Percentiles rank a stretch among this genome's conserved stretches.
Evolutionary conservation across 2,797 vertebrate species (phyloP).

Genomic region (Arnoldichthys spilopterus): DNA sequence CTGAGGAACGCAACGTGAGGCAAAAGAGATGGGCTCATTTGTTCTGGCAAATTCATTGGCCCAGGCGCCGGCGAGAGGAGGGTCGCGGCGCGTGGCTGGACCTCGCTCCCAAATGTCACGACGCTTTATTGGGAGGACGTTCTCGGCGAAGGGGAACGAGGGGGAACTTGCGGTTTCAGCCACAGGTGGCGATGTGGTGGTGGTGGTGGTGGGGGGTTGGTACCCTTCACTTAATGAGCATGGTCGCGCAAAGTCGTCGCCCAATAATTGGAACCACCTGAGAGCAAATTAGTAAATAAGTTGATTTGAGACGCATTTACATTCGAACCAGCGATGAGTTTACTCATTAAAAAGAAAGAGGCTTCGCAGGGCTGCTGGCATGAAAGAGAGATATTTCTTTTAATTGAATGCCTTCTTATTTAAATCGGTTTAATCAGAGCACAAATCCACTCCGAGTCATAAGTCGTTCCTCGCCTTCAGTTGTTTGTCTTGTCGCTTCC

Average conservation of each 20-base stretch:
- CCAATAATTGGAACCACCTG: constrained; percentile 26
- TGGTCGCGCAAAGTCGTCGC: neutral
- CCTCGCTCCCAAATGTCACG: constrained; percentile 31
- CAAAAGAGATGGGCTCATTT: constrained; percentile 21
- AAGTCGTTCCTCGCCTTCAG: constrained; percentile 14
- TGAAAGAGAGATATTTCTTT: neutral
- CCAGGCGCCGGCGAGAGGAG: neutral
- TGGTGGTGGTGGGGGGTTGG: too few relatives aligned
- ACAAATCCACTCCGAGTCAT: neutral
- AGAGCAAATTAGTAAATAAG: constrained; percentile 20
- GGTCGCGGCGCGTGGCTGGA: constrained; percentile 9
- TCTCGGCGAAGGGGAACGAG: neutral
- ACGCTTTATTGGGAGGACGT: constrained; percentile 15
- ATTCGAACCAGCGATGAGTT: neutral
- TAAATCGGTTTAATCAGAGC: constrained; percentile 7
- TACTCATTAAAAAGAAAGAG: neutral
- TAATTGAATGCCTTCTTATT: neutral
- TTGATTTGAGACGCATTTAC: constrained; percentile 17
- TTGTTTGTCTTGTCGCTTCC: constrained; percentile 14
- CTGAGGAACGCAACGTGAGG: neutral
- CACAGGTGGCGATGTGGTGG: neutral
- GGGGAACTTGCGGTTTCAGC: neutral
- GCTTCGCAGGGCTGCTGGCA: neutral
- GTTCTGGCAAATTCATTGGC: constrained; percentile 23
- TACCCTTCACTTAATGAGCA: constrained; percentile 1